Evolutionary conservation across 2,888 invertebrate genomes (phyloP).

Genomic region (Sarcophaga rosellei): DNA sequence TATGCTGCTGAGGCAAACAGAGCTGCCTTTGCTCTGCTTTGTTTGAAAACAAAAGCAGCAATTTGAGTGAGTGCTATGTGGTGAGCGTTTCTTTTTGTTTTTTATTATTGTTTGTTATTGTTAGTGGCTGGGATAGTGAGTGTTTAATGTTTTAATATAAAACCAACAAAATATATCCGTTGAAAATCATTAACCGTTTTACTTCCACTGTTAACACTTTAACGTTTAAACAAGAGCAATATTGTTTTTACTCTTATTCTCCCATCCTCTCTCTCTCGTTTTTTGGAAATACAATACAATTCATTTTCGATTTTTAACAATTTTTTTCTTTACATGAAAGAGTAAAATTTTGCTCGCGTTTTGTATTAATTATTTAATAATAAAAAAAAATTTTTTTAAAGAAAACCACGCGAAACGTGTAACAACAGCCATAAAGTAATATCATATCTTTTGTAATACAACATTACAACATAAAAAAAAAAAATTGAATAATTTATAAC

Average conservation of each 20-base stretch:
- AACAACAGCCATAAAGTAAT: conserved; percentile 10
- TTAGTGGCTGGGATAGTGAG: conserved; percentile 56
- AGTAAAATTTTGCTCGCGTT: conserved; percentile 26
- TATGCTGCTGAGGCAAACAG: neutral
- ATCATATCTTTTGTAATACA: neutral
- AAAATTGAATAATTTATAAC: neutral
- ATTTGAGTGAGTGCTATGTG: conserved; percentile 42
- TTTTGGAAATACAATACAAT: neutral
- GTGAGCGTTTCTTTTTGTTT: conserved; percentile 31
- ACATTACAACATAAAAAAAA: conserved; percentile 1
- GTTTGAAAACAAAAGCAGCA: neutral
- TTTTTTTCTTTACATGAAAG: neutral
- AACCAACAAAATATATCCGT: conserved; percentile 71
- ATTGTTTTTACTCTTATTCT: neutral
- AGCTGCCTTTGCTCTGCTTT: conserved; percentile 1
- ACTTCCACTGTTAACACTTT: conserved; percentile 69
- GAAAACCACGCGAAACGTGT: conserved; percentile 52
- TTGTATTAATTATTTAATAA: conserved; percentile 37
- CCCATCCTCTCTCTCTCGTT: neutral
- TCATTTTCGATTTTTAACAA: conserved; percentile 9
- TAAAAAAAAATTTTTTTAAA: neutral
- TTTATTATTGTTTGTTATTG: conserved; percentile 27
- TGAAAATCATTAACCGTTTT: conserved; percentile 72
- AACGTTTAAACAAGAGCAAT: conserved; percentile 30
- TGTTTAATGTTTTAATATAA: conserved; percentile 70